phyloP scores from a whole-genome alignment of 2,888 invertebrate species.

The Drosophila neonasuta region DNA sequence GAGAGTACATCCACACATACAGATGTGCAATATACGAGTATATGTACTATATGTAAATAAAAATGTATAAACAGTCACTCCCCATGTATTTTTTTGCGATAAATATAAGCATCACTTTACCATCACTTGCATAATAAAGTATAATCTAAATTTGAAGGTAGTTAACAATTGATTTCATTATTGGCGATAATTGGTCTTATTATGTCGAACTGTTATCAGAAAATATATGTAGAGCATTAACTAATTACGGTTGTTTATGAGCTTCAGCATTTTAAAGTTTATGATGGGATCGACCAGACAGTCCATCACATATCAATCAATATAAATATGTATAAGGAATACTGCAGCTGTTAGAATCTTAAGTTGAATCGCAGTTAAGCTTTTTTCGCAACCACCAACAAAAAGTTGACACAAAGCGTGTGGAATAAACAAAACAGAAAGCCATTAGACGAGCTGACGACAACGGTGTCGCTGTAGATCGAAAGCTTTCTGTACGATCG shows the following conservation, averaged over 20 bases:
- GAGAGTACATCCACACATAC: too few species aligned
- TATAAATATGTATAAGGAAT: neutral
- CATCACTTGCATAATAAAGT: neutral
- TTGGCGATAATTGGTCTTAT: neutral
- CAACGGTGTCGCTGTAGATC: neutral
- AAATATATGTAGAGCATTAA: neutral
- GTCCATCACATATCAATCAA: slow-evolving; percentile 11
- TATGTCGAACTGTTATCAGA: slow-evolving; percentile 5
- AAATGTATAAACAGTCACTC: neutral
- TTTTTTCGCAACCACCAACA: slow-evolving; percentile 4
- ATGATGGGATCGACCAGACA: neutral
- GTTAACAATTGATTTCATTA: neutral
- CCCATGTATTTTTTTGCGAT: neutral
- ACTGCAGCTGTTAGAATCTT: neutral
- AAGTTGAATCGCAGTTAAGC: slow-evolving; percentile 17
- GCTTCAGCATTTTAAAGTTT: neutral
- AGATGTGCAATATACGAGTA: neutral
- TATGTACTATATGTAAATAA: neutral
- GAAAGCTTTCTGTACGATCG: slow-evolving; percentile 30
- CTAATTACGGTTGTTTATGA: neutral
- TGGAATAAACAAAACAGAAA: neutral
- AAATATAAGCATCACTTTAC: neutral
- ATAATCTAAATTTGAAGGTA: neutral
- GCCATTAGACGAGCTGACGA: neutral
- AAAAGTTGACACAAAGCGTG: neutral